Conservation (phyloP, 2,797 vertebrate genomes). For the Brachyalestes nurse region DNA sequence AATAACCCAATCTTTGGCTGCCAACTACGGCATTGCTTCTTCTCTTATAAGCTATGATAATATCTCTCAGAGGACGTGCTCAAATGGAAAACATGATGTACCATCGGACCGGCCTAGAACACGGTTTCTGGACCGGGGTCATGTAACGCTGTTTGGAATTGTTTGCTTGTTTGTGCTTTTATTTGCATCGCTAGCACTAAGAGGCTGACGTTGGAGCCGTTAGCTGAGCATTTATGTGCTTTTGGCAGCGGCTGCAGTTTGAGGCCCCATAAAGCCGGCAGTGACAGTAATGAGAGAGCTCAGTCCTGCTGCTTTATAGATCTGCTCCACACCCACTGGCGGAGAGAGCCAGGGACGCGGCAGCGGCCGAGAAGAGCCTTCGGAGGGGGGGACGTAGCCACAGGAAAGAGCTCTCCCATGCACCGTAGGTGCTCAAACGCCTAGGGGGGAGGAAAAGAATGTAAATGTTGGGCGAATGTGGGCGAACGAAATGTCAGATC, state of each 20-base stretch:
- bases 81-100: conserved; percentile 39
- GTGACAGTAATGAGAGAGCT: conserved; percentile 57
- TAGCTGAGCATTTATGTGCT: conserved; percentile 41
- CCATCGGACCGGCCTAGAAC: not conserved
- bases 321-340: conserved; percentile 53
- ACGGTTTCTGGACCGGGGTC: conserved; percentile 10
- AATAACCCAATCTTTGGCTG: conserved; percentile 4
- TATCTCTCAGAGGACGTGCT: conserved; percentile 6
- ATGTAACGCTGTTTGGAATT: conserved; percentile 11
- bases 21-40: not conserved
- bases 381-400: not conserved
- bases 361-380: not conserved
- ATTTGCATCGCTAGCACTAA: conserved; percentile 30
- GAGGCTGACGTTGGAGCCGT: conserved; percentile 40
- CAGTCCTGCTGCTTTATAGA: conserved; percentile 55
- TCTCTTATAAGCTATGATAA: conserved; percentile 4
- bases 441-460: conserved; percentile 17
- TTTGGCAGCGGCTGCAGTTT: conserved; percentile 42
- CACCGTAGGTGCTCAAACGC: conserved; percentile 24
- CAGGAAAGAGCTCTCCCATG: conserved; percentile 16
- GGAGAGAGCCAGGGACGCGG: conserved; percentile 33
- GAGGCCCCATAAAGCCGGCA: conserved; percentile 53
- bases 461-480: conserved; percentile 33
- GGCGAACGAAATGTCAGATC: conserved; percentile 31
- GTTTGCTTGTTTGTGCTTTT: conserved; percentile 47